Conservation (phyloP, 2,888 invertebrate genomes). For the Chrysolina haemoptera region DNA sequence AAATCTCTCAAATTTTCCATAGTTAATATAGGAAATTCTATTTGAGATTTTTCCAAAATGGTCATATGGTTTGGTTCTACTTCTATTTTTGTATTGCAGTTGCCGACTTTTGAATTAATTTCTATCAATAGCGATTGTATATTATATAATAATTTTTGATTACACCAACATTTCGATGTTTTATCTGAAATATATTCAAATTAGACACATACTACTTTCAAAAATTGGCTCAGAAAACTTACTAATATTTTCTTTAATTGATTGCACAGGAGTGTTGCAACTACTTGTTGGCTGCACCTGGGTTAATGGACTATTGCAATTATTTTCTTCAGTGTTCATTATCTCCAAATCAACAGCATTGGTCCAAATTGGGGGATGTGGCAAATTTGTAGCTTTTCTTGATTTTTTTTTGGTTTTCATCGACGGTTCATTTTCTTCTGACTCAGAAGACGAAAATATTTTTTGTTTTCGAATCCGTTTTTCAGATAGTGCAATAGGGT, state of each 20-base stretch:
- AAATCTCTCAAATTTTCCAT: neutral
- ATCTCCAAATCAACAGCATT: slow-evolving; percentile 8
- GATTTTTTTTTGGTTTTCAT: slow-evolving; percentile 6
- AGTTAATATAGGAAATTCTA: neutral
- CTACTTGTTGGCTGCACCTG: neutral
- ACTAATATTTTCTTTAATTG: neutral
- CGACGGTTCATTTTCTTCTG: neutral
- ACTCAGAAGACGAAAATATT: too few species aligned
- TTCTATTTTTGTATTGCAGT: neutral
- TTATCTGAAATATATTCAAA: too few species aligned
- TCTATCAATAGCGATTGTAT: slow-evolving; percentile 9
- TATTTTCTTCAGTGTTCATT: neutral
- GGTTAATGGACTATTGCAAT: neutral
- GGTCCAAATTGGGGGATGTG: slow-evolving; percentile 22
- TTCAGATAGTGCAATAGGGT: slow-evolving; percentile 7
- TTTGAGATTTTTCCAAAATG: slow-evolving; percentile 12
- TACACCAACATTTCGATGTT: slow-evolving; percentile 1
- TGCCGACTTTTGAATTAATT: neutral
- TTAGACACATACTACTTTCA: neutral
- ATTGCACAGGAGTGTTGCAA: neutral
- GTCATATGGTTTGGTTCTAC: neutral
- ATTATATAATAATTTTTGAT: slow-evolving; percentile 11
- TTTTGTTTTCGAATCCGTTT: neutral
- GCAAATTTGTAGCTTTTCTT: slow-evolving; percentile 10
- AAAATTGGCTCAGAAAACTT: neutral